Base-by-base conservation (phyloP, 2,113 vertebrate genomes). In the Oostethus manadensis region DNA sequence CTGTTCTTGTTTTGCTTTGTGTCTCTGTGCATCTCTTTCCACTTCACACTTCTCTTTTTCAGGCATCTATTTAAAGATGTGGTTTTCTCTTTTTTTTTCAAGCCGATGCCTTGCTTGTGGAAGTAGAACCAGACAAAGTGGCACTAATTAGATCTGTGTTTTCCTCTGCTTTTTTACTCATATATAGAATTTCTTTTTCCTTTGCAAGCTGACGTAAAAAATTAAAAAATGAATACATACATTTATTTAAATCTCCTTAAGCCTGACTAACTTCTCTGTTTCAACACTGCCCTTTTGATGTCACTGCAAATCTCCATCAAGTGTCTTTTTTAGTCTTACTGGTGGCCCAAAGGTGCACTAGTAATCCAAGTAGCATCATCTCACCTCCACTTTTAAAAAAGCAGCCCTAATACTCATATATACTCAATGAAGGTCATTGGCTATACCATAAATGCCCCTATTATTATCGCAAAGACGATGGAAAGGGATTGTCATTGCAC, bases 31-130 rank as follows among this genome's bases (percentile, higher is more conserved):
- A 60, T 42, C 58, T 62, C 74, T 23, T 33, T 68, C 62, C 68
- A 79, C 70, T 85, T 82, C 84, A 69, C 84, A 85, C 84, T 84
- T 87, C 83, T 86, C 77, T 70, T 85, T 84, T 85, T 86, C 49
- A 16, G 54, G 10, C 23, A 10, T 78, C 78, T 84, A 84, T 84
- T 86, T 79, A 63, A 75, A 78, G 62, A 1, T n/a, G 15, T 66
- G 71, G 71, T 69, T 70, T 74, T 81, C 76, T 10, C 6, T 20
- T 11, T 29, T 15, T 16, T n/a, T 48, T 33, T 18, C 10, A 14
- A 11, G 22, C 29, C 29, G 29, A 33, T 33, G 29, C 29, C 48
- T 62, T 22, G 46, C 45, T 64, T 45, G n/a, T 23, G 22, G 47
- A 40, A 18, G 11, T 22, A 22, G 48, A 50, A 23, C 11, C 48